Percentiles rank a stretch among this genome's conserved stretches.
These are phyloP conservation scores for Cromileptes altivelis DNA, from an alignment of 2,113 vertebrate genomes.

Conservation along the genomic window DNA sequence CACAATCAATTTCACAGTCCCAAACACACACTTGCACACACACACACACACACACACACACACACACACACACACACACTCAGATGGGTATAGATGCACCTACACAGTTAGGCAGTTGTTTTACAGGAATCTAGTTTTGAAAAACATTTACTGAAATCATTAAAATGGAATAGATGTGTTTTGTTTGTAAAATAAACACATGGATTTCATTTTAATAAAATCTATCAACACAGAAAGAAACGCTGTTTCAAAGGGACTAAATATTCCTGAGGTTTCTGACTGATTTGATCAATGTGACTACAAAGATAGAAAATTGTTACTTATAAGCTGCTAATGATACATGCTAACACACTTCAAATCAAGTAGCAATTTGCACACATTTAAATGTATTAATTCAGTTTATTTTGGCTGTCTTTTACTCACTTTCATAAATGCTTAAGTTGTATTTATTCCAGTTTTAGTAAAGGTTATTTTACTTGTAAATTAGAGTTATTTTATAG, in stretches of 20 bases:
- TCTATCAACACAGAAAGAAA: neutral
- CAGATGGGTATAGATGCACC: neutral
- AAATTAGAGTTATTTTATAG: neutral
- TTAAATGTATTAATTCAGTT: neutral
- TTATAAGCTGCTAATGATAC: no score
- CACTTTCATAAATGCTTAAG: neutral
- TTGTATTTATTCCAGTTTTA: neutral
- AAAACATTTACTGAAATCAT: neutral
- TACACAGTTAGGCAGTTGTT: slow-evolving; percentile 3
- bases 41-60: slow-evolving; percentile 8
- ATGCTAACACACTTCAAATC: neutral
- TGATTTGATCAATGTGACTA: no score
- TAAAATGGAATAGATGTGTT: neutral
- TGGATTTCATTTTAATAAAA: neutral
- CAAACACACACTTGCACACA: slow-evolving; percentile 24
- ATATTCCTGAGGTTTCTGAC: neutral
- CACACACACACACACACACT: neutral
- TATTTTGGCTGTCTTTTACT: neutral
- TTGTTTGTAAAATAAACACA: no score
- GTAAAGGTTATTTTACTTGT: neutral
- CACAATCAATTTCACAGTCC: slow-evolving; percentile 76
- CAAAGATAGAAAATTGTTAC: neutral
- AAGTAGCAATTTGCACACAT: neutral
- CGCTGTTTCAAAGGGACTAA: neutral
- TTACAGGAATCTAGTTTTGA: neutral